Percentiles rank a stretch among this genome's conserved stretches.
Conservation (phyloP, 1,140 invertebrate genomes). For the Maconellicoccus hirsutus region DNA sequence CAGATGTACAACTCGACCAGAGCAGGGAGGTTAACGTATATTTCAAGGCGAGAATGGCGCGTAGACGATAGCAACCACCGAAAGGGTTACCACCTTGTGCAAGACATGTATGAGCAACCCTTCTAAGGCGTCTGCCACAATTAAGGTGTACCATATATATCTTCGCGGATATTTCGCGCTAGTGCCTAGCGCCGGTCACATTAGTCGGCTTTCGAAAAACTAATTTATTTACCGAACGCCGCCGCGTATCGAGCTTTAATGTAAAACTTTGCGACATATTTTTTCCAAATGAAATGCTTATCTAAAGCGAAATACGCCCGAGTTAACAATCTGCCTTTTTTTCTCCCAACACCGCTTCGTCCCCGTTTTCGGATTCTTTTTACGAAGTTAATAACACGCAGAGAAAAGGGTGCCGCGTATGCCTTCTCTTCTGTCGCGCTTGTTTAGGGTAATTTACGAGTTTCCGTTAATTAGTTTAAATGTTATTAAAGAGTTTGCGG, state of each 20-base stretch:
- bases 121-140: too few relatives aligned
- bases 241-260: too few relatives aligned
- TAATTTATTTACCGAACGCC: too few relatives aligned
- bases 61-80: not conserved
- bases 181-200: too few relatives aligned
- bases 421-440: conserved; percentile 12
- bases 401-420: not conserved
- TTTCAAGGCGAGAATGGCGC: not conserved
- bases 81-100: not conserved
- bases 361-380: not conserved
- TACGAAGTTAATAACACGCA: not conserved
- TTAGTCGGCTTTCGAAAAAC: too few relatives aligned
- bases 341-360: not conserved
- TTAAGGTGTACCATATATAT: too few relatives aligned
- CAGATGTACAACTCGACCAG: conserved; percentile 14
- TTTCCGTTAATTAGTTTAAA: conserved; percentile 22
- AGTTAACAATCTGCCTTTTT: not conserved
- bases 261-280: not conserved
- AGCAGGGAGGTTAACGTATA: not conserved
- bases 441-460: conserved; percentile 18
- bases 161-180: too few relatives aligned
- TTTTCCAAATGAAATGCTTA: not conserved
- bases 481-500: conserved; percentile 20
- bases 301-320: not conserved
- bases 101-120: not conserved